Conservation (phyloP, 2,888 invertebrate species). For the Scaeva pyrastri region DNA sequence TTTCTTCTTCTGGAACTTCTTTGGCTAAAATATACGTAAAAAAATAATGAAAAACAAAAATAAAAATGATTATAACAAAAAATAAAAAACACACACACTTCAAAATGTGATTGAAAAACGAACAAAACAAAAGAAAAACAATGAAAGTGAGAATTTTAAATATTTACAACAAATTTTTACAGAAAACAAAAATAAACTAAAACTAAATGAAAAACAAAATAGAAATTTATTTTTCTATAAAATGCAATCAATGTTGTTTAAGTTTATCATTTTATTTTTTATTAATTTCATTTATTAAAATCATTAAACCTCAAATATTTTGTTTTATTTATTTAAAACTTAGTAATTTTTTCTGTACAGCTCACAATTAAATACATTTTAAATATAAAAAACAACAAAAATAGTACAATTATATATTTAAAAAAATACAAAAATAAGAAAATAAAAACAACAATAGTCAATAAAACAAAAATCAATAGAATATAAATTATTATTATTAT, state of each 20-base stretch:
- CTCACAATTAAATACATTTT: slow-evolving; percentile 63
- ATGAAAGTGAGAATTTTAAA: slow-evolving; percentile 74
- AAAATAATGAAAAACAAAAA: not conserved
- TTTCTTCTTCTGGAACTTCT: slow-evolving; percentile 75
- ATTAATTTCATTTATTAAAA: too few relatives aligned
- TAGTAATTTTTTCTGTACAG: slow-evolving; percentile 44
- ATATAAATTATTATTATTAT: slow-evolving; percentile 66
- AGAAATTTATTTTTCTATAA: slow-evolving; percentile 68
- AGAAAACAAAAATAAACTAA: slow-evolving; percentile 16
- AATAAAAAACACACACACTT: slow-evolving; percentile 9
- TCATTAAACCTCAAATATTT: slow-evolving; percentile 11
- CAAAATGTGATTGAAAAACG: slow-evolving; percentile 34
- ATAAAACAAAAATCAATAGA: slow-evolving; percentile 66
- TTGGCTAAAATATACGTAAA: slow-evolving; percentile 47
- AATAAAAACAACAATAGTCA: slow-evolving; percentile 67
- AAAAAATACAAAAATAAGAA: slow-evolving; percentile 51
- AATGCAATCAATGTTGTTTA: slow-evolving; percentile 62
- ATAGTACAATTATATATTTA: slow-evolving; percentile 76
- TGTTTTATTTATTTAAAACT: not conserved
- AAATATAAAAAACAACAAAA: slow-evolving; percentile 55
- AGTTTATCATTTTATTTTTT: slow-evolving; percentile 20
- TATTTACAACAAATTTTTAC: slow-evolving; percentile 58
- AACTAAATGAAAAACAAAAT: slow-evolving; percentile 21
- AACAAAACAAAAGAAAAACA: slow-evolving; percentile 27
- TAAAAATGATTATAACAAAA: slow-evolving; percentile 11